Percentiles rank a stretch among this genome's conserved stretches.
Evolutionary conservation across 1,140 invertebrate genomes (phyloP).

Genomic region (Anastatus disparis): DNA sequence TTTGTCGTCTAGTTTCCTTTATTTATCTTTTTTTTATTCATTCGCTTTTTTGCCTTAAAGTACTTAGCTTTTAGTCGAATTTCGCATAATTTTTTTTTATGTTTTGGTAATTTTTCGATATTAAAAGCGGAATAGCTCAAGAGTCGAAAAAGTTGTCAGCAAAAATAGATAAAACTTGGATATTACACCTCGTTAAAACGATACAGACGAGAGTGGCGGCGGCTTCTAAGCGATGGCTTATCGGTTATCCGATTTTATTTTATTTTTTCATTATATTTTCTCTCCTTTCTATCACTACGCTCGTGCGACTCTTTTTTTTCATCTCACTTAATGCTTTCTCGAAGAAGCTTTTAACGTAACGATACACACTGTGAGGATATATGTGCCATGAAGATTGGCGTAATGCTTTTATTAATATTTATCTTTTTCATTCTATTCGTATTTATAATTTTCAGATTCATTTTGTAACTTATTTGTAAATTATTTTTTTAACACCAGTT

Average conservation of each 20-base stretch:
- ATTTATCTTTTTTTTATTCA: slow-evolving; percentile 5
- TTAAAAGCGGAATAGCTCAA: slow-evolving; percentile 52
- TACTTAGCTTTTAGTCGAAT: slow-evolving; percentile 25
- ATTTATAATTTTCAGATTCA: background rate
- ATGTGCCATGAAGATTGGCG: slow-evolving; percentile 6
- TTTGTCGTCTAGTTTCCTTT: background rate
- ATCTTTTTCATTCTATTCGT: background rate
- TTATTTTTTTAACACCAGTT: no score
- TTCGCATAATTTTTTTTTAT: slow-evolving; percentile 16
- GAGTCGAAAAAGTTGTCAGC: slow-evolving; percentile 51
- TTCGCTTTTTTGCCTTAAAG: slow-evolving; percentile 11
- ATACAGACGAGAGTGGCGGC: slow-evolving; percentile 14
- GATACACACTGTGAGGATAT: slow-evolving; percentile 19
- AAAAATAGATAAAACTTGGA: slow-evolving; percentile 57
- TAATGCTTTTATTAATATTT: slow-evolving; percentile 3
- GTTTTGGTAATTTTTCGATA: slow-evolving; percentile 43
- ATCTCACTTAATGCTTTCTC: background rate
- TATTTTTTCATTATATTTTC: slow-evolving; percentile 6
- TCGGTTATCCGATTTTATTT: slow-evolving; percentile 14
- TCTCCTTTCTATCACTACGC: slow-evolving; percentile 2
- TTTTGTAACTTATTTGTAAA: no score
- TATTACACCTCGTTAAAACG: slow-evolving; percentile 40
- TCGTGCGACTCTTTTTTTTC: background rate
- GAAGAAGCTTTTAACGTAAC: slow-evolving; percentile 13
- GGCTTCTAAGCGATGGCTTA: slow-evolving; percentile 25